A percentile compares a stretch with the other conserved stretches of the same genome.
phyloP scores from a whole-genome alignment of 1,140 invertebrate genomes.

The Nomia melanderi region DNA sequence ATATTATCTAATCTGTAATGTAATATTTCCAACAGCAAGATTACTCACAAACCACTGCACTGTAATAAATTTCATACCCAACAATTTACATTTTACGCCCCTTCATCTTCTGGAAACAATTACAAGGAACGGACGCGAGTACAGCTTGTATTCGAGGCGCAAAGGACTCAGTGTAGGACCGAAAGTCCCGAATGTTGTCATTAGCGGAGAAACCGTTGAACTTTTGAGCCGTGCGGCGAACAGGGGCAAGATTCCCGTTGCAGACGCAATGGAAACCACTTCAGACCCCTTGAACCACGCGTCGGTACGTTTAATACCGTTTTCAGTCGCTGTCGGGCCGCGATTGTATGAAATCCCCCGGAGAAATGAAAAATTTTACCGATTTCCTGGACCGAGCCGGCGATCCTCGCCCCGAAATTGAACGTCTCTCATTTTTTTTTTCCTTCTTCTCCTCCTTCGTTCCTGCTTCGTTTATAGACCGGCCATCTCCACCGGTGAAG shows the following conservation, averaged over 20 bases:
- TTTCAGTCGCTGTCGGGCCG: constrained; percentile 11
- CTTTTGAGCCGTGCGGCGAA: neutral
- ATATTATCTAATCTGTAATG: too few species aligned
- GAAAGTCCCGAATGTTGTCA: neutral
- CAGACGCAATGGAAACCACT: constrained; percentile 30
- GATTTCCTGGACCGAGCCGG: neutral
- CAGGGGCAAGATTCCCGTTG: constrained; percentile 10
- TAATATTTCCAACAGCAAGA: too few species aligned
- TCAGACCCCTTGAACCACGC: constrained; percentile 22
- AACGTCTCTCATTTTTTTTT: neutral
- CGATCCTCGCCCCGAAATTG: neutral
- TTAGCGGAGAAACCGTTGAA: constrained; percentile 13
- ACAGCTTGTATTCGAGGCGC: too few species aligned
- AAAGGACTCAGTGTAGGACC: too few species aligned
- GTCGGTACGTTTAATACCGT: constrained; percentile 29
- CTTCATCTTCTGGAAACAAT: too few species aligned
- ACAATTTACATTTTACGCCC: too few species aligned
- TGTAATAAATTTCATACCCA: too few species aligned
- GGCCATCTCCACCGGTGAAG: too few species aligned
- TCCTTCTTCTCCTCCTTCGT: too few species aligned
- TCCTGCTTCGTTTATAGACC: too few species aligned
- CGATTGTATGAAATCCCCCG: neutral
- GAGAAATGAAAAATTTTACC: constrained; percentile 31
- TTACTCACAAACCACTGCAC: too few species aligned
- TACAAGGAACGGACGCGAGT: too few species aligned